Base-by-base conservation (phyloP, 1,140 invertebrate species). In the Diachasma alloeum region DNA sequence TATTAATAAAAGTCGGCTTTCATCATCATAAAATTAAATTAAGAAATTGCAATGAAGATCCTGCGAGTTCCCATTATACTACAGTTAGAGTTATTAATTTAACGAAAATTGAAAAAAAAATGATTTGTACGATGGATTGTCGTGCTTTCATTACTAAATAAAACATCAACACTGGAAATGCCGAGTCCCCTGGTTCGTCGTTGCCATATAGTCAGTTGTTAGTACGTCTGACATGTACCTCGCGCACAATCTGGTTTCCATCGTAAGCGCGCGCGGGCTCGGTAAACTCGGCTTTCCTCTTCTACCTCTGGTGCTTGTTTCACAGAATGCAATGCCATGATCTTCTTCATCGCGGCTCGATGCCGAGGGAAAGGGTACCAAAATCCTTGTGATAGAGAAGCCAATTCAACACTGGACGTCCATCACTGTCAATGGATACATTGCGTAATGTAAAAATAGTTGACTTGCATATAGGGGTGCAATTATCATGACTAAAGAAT, bases 181-280 rank as follows among this genome's bases (percentile, higher is more conserved):
- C 24, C 19, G n/a, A 63, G 19, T 63, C 59, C 19, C 19, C n/a
- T 63, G 22, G 19, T 19, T 63, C 59, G 59, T 63, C 19, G 19
- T 39, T 42, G 46, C 37, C 59, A 37, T 15, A 48, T 73, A 39
- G 77, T 53, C 59, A 82, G 79, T 84, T 81, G 84, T 87, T 86
- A 86, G 81, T 86, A 84, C 81, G 82, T 83, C 74, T 83, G 80
- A 84, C 84, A 83, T 86, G 82, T 84, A 85, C 78, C 83, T 85
- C 79, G 80, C 76, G 81, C 79, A 19, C 81, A 63, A 63, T 81
- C 82, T 83, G 82, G 86, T 85, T 83, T 86, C 75, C 68, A 66
- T 48, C 70, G 42, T 19, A 24, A 70, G 56, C 36, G 56, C 69
- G 31, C 2, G 31, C 31, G 31, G 31, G 6, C 31, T 36, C 68